These are phyloP conservation scores for Dryococelus australis DNA, from an alignment of 2,888 invertebrate species.

Conservation along the genomic window DNA sequence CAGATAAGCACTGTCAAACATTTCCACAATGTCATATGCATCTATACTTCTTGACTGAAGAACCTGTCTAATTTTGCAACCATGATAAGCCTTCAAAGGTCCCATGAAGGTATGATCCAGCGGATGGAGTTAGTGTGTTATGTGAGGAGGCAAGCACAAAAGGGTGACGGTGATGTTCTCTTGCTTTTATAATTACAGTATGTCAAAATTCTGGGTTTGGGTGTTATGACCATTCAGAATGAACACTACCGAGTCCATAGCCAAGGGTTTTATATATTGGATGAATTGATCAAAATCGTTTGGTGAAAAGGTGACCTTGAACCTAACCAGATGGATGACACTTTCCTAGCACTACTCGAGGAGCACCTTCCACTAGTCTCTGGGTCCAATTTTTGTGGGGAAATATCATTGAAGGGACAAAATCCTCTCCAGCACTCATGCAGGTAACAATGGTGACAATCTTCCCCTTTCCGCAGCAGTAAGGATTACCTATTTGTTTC, in stretches of 20 bases:
- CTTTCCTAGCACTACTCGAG: conserved; percentile 28
- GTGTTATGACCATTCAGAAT: not conserved
- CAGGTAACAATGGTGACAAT: conserved; percentile 37
- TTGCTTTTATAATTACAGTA: not conserved
- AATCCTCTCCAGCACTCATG: conserved; percentile 37
- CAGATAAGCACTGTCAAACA: not conserved
- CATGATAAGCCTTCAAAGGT: not conserved
- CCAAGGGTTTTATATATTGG: not conserved
- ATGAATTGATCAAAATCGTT: conserved; percentile 11
- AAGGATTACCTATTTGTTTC: conserved; percentile 27
- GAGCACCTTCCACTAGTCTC: conserved; percentile 32
- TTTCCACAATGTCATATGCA: not conserved
- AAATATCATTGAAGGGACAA: conserved; percentile 40
- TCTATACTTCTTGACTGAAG: not conserved
- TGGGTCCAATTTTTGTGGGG: conserved; percentile 29
- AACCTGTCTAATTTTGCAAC: not conserved
- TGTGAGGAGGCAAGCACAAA: conserved; percentile 12
- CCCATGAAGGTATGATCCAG: not conserved
- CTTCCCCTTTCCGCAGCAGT: conserved; percentile 34
- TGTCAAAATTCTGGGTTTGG: not conserved
- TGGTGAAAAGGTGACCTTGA: not conserved
- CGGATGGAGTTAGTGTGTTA: not conserved
- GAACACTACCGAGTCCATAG: not conserved
- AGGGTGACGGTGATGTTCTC: conserved; percentile 11
- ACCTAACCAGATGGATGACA: conserved; percentile 35